Evolutionary conservation across 2,888 invertebrate species (phyloP).

Genomic region (Cantharis rustica): DNA sequence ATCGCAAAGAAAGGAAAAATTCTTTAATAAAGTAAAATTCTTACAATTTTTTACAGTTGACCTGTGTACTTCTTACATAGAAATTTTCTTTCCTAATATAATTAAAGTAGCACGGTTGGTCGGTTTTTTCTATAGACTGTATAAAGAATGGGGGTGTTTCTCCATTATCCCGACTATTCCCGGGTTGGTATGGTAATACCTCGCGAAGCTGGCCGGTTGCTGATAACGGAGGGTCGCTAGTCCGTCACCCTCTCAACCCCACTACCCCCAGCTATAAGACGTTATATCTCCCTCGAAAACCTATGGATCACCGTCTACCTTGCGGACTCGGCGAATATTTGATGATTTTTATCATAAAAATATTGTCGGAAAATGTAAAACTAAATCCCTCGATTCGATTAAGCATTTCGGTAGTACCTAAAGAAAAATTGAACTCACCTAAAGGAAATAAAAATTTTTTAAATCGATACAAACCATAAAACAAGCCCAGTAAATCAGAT

Average conservation of each 20-base stretch:
- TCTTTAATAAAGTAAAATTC: not conserved
- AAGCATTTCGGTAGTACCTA: not conserved
- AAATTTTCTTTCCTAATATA: constrained; percentile 29
- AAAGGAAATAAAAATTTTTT: not conserved
- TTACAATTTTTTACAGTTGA: not conserved
- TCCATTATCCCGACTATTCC: constrained; percentile 53
- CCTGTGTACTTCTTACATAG: constrained; percentile 5
- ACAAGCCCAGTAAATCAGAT: constrained; percentile 34
- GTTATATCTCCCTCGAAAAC: constrained; percentile 40
- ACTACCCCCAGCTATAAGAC: constrained; percentile 26
- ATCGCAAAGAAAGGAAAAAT: not conserved
- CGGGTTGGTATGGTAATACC: constrained; percentile 56
- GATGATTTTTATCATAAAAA: constrained; percentile 31
- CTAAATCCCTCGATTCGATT: not conserved
- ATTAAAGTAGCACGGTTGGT: constrained; percentile 41
- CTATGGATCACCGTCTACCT: constrained; percentile 47
- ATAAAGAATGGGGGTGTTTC: constrained; percentile 43
- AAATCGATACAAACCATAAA: constrained; percentile 31
- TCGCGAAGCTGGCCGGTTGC: constrained; percentile 56
- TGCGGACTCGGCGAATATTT: constrained; percentile 45
- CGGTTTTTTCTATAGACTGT: constrained; percentile 37
- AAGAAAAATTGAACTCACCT: not conserved
- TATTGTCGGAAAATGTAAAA: constrained; percentile 22
- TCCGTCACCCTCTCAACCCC: constrained; percentile 40
- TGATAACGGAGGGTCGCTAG: constrained; percentile 57